Base-by-base conservation (phyloP, 2,888 invertebrate genomes). In the Carterocephalus palaemon region DNA sequence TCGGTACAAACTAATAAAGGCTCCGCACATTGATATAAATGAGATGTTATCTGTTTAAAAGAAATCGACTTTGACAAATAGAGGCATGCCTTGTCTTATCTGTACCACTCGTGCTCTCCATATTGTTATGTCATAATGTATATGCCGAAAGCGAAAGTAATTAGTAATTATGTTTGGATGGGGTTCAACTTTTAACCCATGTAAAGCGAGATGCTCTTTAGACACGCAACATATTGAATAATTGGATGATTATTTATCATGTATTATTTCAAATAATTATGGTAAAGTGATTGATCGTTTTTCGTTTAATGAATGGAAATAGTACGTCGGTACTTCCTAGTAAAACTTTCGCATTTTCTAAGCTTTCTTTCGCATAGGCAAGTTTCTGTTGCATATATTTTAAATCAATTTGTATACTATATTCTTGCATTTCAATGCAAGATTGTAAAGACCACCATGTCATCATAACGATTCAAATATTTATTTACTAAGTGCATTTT, bases 31-130 rank as follows among this genome's bases (percentile, higher is more conserved):
- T 37, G 28, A 38, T 48, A 48, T 37, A 33, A 57, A 51, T 56
- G 49, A 53, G 60, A 62, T 62, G 41, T 48, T 59, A 64, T 65
- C 61, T 47, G 32, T 45, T 39, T 48, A 47, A 59, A 62, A 61
- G 59, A 57, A 60, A 63, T 60, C 49, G 68, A 64, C 60, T 60
- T 60, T 69, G 67, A 69, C 70, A 62, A 66, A 72, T 63, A 60
- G 64, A 57, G 58, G 56, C 57, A 52, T 48, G 52, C 46, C 55
- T 54, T 59, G 56, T 60, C 57, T 60, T 54, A 58, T 58, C 53
- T n/a, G n/a, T 55, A 34, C 22, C n/a, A 22, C 23, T 16, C 9
- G 1, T 20, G 24, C 13, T 23, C 10, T 17, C 23, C 4, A 26
- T 20, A 32, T 40, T 23, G 54, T 54, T 54, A 46, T 53, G 45